phyloP scores from a whole-genome alignment of 2,888 invertebrate species.

The Cheilosia impressa region DNA sequence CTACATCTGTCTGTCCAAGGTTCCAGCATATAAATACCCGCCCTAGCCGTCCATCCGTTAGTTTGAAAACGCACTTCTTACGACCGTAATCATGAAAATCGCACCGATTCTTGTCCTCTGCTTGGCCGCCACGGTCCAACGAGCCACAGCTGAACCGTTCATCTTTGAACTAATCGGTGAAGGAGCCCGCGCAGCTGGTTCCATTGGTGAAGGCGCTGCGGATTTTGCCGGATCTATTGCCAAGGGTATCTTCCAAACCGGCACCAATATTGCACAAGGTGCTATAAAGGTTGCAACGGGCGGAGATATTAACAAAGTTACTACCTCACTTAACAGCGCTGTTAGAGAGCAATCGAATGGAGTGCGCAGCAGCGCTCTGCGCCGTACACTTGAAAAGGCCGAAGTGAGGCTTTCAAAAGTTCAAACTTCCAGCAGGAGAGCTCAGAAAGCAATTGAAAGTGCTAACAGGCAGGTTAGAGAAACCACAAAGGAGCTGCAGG shows the following conservation, averaged over 20 bases:
- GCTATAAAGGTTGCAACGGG: neutral
- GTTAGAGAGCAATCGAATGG: neutral
- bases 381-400: neutral
- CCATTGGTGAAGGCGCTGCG: neutral
- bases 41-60: slow-evolving; percentile 7
- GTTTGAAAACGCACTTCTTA: slow-evolving; percentile 38
- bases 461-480: neutral
- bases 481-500: slow-evolving; percentile 14
- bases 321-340: neutral
- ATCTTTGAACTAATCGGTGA: too few relatives aligned
- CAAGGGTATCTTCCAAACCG: too few relatives aligned
- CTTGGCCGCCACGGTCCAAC: slow-evolving; percentile 21
- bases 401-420: neutral
- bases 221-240: neutral
- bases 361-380: neutral
- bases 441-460: slow-evolving; percentile 21
- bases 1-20: too few relatives aligned
- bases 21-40: slow-evolving; percentile 47
- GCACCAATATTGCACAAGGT: too few relatives aligned
- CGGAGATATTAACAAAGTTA: neutral
- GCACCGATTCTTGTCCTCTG: slow-evolving; percentile 45
- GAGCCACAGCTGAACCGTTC: slow-evolving; percentile 9
- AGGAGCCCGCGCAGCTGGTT: slow-evolving; percentile 22
- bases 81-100: slow-evolving; percentile 40
- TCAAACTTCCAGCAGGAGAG: neutral